A percentile compares a stretch with the other conserved stretches of the same genome.
Evolutionary conservation across 2,797 vertebrate species (phyloP).

Genomic region (Staurois parvus): DNA sequence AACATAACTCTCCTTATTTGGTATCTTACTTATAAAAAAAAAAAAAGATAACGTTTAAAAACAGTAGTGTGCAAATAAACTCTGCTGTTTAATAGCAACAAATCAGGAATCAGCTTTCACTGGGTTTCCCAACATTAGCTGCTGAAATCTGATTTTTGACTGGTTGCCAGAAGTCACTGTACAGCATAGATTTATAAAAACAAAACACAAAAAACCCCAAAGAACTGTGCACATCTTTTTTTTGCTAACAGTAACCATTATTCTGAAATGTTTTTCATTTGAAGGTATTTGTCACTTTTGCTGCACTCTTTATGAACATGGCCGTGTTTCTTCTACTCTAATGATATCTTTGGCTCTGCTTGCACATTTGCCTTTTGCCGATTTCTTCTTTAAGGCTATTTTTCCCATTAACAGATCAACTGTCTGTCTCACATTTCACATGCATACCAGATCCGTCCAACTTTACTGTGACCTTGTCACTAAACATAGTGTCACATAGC

Average conservation of each 20-base stretch:
- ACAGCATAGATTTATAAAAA: no score
- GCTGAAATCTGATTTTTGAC: background rate
- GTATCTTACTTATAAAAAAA: background rate
- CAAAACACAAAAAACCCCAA: no score
- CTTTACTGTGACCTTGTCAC: slow-evolving; percentile 63
- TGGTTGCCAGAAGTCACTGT: background rate
- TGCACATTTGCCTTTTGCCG: slow-evolving; percentile 30
- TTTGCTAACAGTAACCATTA: background rate
- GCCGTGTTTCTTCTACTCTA: background rate
- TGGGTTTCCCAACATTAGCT: background rate
- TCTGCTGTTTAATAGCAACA: background rate
- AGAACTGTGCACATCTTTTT: no score
- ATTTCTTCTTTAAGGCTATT: slow-evolving; percentile 56
- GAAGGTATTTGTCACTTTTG: background rate
- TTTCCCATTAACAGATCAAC: slow-evolving; percentile 59
- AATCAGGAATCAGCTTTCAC: background rate
- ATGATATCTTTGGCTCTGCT: slow-evolving; percentile 28
- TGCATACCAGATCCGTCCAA: slow-evolving; percentile 60
- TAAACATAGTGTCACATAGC: slow-evolving; percentile 63
- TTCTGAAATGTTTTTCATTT: background rate
- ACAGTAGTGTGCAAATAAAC: background rate
- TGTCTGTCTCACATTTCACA: slow-evolving; percentile 59
- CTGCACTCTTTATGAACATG: background rate
- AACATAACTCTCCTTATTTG: no score
- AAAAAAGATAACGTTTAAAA: background rate